A percentile compares a stretch with the other conserved stretches of the same genome.
Conservation (phyloP, 1,140 invertebrate genomes). For the Acyrthosiphon pisum region DNA sequence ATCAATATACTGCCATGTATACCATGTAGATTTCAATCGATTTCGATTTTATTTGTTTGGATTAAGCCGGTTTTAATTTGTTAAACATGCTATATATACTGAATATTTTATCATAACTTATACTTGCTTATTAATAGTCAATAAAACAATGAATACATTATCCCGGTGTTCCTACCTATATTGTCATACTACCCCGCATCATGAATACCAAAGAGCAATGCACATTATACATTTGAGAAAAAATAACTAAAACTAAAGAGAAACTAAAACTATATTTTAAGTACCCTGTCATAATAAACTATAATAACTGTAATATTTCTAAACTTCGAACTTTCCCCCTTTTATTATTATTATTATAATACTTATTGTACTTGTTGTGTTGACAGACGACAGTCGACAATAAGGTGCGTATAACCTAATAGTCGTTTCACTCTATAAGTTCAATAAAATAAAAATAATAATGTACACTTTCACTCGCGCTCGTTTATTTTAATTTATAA, state of each 20-base stretch:
- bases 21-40: background rate
- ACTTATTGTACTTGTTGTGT: background rate
- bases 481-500: background rate
- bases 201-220: too few species aligned
- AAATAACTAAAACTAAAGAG: too few species aligned
- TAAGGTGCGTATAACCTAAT: too few species aligned
- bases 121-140: background rate
- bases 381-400: background rate
- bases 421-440: background rate
- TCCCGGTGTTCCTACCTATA: background rate
- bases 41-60: background rate
- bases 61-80: background rate
- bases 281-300: background rate
- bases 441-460: too few species aligned
- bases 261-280: background rate
- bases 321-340: background rate
- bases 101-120: background rate
- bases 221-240: background rate
- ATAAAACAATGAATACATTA: background rate
- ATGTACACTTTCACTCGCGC: background rate
- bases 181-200: background rate
- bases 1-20: background rate
- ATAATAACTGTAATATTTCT: background rate
- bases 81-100: background rate
- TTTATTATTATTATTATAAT: background rate